A percentile compares a stretch with the other conserved stretches of the same genome.
Evolutionary conservation across 2,888 invertebrate genomes (phyloP).

Genomic region (Leucania comma): DNA sequence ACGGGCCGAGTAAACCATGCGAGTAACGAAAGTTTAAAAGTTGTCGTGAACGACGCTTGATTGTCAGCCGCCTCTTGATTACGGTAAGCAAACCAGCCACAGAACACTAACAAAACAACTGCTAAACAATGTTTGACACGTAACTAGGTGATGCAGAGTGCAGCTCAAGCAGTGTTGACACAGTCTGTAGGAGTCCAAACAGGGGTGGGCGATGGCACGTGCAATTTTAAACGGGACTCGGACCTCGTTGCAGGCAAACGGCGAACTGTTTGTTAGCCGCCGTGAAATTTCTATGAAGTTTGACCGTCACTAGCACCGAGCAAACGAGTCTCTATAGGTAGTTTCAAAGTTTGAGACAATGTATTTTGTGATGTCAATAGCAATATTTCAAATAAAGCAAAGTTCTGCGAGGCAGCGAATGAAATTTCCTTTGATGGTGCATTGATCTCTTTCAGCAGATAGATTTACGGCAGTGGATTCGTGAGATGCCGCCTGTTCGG

Average conservation of each 20-base stretch:
- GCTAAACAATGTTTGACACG: slow-evolving; percentile 86
- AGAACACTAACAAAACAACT: slow-evolving; percentile 82
- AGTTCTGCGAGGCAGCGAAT: slow-evolving; percentile 36
- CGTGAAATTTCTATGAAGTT: slow-evolving; percentile 83
- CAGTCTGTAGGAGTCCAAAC: slow-evolving; percentile 76
- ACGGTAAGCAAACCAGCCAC: slow-evolving; percentile 72
- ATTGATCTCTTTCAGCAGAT: slow-evolving; percentile 58
- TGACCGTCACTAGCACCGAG: slow-evolving; percentile 66
- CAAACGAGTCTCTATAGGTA: slow-evolving; percentile 58
- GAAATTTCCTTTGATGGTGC: slow-evolving; percentile 50
- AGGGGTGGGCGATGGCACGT: slow-evolving; percentile 79
- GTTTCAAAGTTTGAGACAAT: slow-evolving; percentile 54
- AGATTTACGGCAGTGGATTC: slow-evolving; percentile 59
- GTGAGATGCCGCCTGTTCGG: slow-evolving; percentile 50
- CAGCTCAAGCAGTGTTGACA: slow-evolving; percentile 82
- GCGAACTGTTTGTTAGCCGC: slow-evolving; percentile 69
- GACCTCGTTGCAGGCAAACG: slow-evolving; percentile 65
- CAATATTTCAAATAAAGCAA: slow-evolving; percentile 51
- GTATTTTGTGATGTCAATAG: slow-evolving; percentile 54
- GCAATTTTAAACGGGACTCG: slow-evolving; percentile 86
- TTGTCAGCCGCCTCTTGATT: slow-evolving; percentile 71
- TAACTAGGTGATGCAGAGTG: slow-evolving; percentile 83
- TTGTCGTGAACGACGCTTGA: slow-evolving; percentile 51
- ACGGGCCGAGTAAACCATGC: slow-evolving; percentile 53
- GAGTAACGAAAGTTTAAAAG: slow-evolving; percentile 64